Evolutionary conservation across 2,888 invertebrate genomes (phyloP), one percentile per base, ranked within the genome.

Genomic region (Agrotis clavis): DNA sequence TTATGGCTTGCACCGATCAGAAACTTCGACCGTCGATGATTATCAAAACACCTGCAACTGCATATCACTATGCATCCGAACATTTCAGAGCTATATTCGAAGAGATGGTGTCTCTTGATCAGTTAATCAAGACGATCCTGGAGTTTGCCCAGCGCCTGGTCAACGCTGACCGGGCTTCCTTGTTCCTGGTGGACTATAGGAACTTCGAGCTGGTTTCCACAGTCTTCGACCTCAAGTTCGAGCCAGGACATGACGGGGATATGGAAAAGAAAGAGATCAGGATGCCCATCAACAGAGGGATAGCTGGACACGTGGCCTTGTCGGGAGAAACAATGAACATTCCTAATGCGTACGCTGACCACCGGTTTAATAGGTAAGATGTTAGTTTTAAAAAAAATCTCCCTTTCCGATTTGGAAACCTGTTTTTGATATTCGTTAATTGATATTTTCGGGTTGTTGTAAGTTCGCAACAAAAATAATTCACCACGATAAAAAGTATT

Each of bases 81-180:
- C 3, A 13, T 76, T 94, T 51, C 93, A 98, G 98, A 91, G 98
- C 98, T 13, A 98, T 98, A 89, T 98, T 99, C 89, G 98, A 98
- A 95, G 98, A 98, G 88, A 98, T 98, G 97, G 97, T 98, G 61
- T 98, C 98, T 81, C 97, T 98, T 96, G 98, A 98, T 86, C 97
- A 97, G 72, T 96, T 98, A 1, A 98, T 98, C 48, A 97, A 98
- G 91, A 98, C 98, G 90, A 98, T 98, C 74, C 97, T 98, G 97
- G 98, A 98, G 90, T 98, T 98, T 89, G 98, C 98, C 0, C 98
- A 98, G 90, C 97, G 97, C 57, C 94, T 98, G 9, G 98, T 98
- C 11, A 97, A 97, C 84, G 98, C 98, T 0, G 98, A 99, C 89
- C 94, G 98, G 48, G 98, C 98, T 0, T 98, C 98, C 0, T 94